Evolutionary conservation across 2,888 invertebrate genomes (phyloP).

Genomic region (Lycophotia porphyrea): DNA sequence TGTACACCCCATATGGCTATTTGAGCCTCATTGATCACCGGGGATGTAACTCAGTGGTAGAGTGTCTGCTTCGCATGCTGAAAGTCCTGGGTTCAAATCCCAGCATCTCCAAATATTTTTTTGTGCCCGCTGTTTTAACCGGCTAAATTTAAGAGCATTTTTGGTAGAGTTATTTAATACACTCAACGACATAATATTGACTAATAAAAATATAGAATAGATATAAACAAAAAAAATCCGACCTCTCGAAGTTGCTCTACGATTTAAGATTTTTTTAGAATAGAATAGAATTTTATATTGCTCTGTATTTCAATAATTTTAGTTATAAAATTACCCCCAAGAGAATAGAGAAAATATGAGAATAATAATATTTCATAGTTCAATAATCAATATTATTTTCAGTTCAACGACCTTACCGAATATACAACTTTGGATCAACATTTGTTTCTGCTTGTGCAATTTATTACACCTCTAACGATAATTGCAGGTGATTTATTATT

Average conservation of each 20-base stretch:
- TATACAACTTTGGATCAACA: not conserved
- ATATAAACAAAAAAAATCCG: not conserved
- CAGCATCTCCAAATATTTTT: conserved; percentile 83
- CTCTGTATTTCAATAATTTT: not conserved
- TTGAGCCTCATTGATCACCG: not conserved
- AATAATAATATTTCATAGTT: not conserved
- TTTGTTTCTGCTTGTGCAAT: conserved; percentile 32
- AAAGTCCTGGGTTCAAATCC: conserved; percentile 90
- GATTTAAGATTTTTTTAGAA: not conserved
- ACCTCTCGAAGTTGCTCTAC: not conserved
- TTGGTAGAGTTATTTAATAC: not conserved
- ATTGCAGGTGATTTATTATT: conserved; percentile 32
- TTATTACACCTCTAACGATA: conserved; percentile 12
- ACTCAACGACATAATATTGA: too few species aligned
- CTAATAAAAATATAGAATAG: not conserved
- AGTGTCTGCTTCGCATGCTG: conserved; percentile 92
- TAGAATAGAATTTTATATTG: too few species aligned
- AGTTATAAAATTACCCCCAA: too few species aligned
- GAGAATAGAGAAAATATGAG: too few species aligned
- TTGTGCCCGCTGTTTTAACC: not conserved
- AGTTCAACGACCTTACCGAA: conserved; percentile 35
- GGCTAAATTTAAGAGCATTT: not conserved
- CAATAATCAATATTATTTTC: not conserved
- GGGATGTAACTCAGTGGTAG: conserved; percentile 90
- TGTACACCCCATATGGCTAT: not conserved